Evolutionary conservation across 2,113 vertebrate genomes (phyloP).

Genomic region (Fulica atra): DNA sequence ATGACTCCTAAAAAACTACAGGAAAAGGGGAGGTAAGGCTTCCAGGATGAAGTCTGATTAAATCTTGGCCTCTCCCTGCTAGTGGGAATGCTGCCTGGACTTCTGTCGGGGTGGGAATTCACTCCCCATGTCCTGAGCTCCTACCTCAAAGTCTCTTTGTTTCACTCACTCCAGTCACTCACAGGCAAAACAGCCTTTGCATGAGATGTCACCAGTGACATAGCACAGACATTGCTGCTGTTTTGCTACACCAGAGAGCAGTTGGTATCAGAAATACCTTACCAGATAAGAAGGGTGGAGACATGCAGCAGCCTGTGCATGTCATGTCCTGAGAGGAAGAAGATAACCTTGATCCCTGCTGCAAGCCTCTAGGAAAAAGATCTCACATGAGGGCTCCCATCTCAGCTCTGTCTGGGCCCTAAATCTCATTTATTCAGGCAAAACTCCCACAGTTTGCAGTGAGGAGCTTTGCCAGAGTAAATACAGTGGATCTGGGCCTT

Average conservation of each 20-base stretch:
- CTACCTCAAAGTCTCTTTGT: background rate
- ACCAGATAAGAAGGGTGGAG: background rate
- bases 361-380: background rate
- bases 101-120: background rate
- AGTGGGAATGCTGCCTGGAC: background rate
- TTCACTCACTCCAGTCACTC: background rate
- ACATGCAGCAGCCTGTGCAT: accelerated
- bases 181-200: background rate
- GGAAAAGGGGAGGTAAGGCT: background rate
- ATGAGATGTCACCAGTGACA: background rate
- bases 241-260: accelerated
- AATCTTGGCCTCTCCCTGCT: background rate
- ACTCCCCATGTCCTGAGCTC: background rate
- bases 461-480: background rate
- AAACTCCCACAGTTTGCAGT: background rate
- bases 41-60: background rate
- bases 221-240: background rate
- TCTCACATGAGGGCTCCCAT: background rate
- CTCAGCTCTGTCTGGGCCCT: background rate
- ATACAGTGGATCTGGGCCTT: background rate
- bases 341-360: background rate
- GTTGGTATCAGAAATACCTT: background rate
- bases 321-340: background rate
- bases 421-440: background rate
- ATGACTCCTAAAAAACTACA: background rate